phyloP scores from a whole-genome alignment of 2,888 invertebrate genomes.

The Athetis lepigone region DNA sequence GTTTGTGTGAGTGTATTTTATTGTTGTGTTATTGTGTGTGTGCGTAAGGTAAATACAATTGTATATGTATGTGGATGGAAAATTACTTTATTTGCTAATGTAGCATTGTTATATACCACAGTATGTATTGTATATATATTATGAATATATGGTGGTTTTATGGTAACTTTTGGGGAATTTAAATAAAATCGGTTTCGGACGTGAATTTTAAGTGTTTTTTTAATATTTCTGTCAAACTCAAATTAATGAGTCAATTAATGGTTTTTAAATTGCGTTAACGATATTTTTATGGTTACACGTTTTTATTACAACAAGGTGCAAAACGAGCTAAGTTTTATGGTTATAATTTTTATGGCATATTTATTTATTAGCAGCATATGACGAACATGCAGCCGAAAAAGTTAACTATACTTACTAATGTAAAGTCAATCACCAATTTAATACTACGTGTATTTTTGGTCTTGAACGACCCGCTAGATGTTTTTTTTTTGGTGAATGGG shows the following conservation, averaged over 20 bases:
- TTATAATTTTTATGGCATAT: background rate
- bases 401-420: no score
- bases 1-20: constrained; percentile 25
- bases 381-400: no score
- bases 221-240: background rate
- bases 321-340: constrained; percentile 1
- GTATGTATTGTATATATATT: constrained; percentile 15
- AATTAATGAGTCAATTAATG: background rate
- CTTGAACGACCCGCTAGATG: no score
- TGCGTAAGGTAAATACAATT: background rate
- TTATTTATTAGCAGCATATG: no score
- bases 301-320: background rate
- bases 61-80: background rate
- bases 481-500: no score
- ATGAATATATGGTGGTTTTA: constrained; percentile 11
- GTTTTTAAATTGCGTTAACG: background rate
- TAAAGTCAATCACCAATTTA: no score
- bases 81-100: constrained; percentile 39
- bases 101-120: constrained; percentile 2
- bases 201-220: constrained; percentile 24
- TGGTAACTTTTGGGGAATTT: constrained; percentile 29
- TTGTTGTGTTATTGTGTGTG: constrained; percentile 5
- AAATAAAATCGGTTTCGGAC: constrained; percentile 24
- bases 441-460: no score
- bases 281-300: background rate